Base-by-base conservation (phyloP, 2,113 vertebrate genomes). In the Saccopteryx bilineata region DNA sequence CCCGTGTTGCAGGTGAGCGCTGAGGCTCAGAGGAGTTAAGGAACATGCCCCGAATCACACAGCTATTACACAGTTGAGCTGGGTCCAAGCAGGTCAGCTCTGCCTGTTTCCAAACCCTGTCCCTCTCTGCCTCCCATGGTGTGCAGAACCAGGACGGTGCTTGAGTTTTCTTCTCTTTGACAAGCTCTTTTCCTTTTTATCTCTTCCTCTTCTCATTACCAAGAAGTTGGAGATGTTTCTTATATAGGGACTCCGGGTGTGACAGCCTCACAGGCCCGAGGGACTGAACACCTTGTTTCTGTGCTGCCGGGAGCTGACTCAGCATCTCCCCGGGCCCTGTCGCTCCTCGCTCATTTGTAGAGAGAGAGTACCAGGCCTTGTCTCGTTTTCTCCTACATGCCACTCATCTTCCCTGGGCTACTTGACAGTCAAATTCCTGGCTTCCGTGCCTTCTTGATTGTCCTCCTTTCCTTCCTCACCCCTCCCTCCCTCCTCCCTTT, bases 181-280 rank as follows among this genome's bases (percentile, higher is more conserved):
- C 65, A 65, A 23, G 13, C 50, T 23, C 31, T 65, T 75, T 87
- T 74, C 78, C 26, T 39, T 61, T 28, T 66, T 61, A 18, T 52
- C 24, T 88, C 78, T 88, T 88, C 18, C 66, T 74, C 15, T 50
- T 86, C 81, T 91, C 31, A 48, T 93, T 95, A 82, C 33, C 24
- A 31, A 74, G 88, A 39, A 69, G 78, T 58, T 90, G 52, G 72
- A 85, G 61, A 39, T 1, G 0, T 82, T 87, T 93, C 69, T 89
- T 46, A n/a, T 19, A 4, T 2, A n/a, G 56, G 80, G 63, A 28
- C 65, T 92, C 58, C 24, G 18, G 66, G 63, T 74, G 72, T 86
- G 68, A 82, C 46, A 95, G 88, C 5, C 46, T 88, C 81, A 14
- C 13, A 48, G 86, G 26, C 84, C 39, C 24, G 0, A 13, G 50